phyloP scores from a whole-genome alignment of 2,113 vertebrate species.

The Probosciger aterrimus region DNA sequence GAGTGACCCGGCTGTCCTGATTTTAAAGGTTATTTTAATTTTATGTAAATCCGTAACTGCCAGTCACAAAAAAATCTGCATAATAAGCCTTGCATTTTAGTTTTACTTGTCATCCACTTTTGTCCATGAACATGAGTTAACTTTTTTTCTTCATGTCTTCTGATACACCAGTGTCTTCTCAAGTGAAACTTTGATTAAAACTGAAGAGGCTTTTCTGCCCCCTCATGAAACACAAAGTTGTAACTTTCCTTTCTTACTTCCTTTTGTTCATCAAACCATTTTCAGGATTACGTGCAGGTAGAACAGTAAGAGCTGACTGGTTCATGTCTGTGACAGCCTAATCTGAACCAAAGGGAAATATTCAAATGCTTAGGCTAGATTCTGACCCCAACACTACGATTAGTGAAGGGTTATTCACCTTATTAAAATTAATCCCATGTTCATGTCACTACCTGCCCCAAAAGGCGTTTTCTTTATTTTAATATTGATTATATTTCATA shows the following conservation, averaged over 20 bases:
- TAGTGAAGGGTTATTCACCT: constrained; percentile 30
- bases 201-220: background rate
- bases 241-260: background rate
- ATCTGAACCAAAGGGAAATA: background rate
- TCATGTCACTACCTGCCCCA: constrained; percentile 42
- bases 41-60: constrained; percentile 43
- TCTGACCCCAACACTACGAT: constrained; percentile 3
- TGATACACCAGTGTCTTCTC: background rate
- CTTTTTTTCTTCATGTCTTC: background rate
- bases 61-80: constrained; percentile 26
- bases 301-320: background rate
- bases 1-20: constrained; percentile 35
- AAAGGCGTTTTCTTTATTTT: constrained; percentile 25
- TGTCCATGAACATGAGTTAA: background rate
- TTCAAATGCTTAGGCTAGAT: background rate
- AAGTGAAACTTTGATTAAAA: background rate
- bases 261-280: background rate
- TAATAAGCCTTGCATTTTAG: constrained; percentile 26
- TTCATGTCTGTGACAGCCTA: background rate
- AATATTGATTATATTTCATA: constrained; percentile 43
- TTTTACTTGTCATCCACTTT: constrained; percentile 26
- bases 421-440: constrained; percentile 44
- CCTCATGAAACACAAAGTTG: background rate
- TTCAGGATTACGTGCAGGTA: background rate
- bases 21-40: constrained; percentile 60